phyloP scores from a whole-genome alignment of 2,888 invertebrate species.

The Stenolophus ochropezus region DNA sequence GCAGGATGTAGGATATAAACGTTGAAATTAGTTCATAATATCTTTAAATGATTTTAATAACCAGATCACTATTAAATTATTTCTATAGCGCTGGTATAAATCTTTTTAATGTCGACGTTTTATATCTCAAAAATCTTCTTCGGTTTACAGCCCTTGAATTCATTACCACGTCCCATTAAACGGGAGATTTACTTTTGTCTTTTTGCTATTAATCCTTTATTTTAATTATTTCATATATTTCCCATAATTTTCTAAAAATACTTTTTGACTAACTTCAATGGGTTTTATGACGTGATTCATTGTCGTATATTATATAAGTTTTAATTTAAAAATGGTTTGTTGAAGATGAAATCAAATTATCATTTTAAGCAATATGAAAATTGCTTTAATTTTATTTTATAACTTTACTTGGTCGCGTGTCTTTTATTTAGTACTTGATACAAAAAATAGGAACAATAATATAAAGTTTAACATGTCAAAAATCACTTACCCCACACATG shows the following conservation, averaged over 20 bases:
- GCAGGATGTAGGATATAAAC: slow-evolving; percentile 32
- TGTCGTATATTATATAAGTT: too few relatives aligned
- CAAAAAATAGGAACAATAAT: too few relatives aligned
- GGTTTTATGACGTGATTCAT: too few relatives aligned
- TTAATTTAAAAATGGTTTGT: too few relatives aligned
- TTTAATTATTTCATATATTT: neutral
- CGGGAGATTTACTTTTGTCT: slow-evolving; percentile 21
- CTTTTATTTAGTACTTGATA: too few relatives aligned
- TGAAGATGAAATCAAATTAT: too few relatives aligned
- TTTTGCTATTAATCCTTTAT: neutral
- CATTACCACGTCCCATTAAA: slow-evolving; percentile 32
- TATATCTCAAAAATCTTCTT: slow-evolving; percentile 19
- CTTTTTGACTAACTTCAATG: neutral
- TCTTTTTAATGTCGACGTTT: slow-evolving; percentile 40
- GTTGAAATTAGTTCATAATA: slow-evolving; percentile 36
- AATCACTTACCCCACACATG: too few relatives aligned
- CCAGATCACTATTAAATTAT: slow-evolving; percentile 43
- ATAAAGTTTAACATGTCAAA: too few relatives aligned
- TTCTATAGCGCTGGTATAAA: slow-evolving; percentile 18
- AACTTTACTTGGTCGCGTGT: too few relatives aligned
- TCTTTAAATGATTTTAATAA: slow-evolving; percentile 42
- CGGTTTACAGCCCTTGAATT: slow-evolving; percentile 17
- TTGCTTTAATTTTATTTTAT: too few relatives aligned
- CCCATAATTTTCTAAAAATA: neutral
- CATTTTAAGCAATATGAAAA: too few relatives aligned